These are phyloP conservation scores for Apogon talboti DNA, from an alignment of 2,797 vertebrate genomes.

Conservation along the genomic window DNA sequence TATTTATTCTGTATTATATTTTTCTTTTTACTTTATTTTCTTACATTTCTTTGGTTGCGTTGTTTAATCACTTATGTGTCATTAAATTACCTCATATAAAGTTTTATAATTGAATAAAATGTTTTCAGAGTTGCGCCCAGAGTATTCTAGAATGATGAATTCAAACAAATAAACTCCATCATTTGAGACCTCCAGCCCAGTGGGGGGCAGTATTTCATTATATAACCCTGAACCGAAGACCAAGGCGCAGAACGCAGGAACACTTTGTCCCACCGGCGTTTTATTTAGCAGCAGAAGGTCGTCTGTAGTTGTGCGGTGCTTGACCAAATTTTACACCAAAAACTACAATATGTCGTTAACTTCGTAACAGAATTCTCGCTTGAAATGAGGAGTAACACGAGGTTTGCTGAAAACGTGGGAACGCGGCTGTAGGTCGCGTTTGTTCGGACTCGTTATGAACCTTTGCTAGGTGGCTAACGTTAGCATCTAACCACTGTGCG, in stretches of 20 bases:
- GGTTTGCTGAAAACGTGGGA: background rate
- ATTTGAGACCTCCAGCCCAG: slow-evolving; percentile 16
- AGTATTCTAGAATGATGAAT: background rate
- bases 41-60: too few relatives aligned
- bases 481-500: slow-evolving; percentile 35
- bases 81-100: too few relatives aligned
- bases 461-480: slow-evolving; percentile 58
- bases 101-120: too few relatives aligned
- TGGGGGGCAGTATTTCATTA: slow-evolving; percentile 46
- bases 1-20: too few relatives aligned
- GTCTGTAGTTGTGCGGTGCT: slow-evolving; percentile 39
- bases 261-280: slow-evolving; percentile 76
- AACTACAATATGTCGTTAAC: background rate
- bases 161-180: too few relatives aligned
- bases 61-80: too few relatives aligned
- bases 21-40: too few relatives aligned
- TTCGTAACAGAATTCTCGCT: fast-evolving
- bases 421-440: slow-evolving; percentile 55
- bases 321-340: background rate
- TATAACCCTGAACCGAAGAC: background rate
- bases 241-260: slow-evolving; percentile 32
- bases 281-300: slow-evolving; percentile 73
- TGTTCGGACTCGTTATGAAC: slow-evolving; percentile 57
- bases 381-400: slow-evolving; percentile 35
- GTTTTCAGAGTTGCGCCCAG: too few relatives aligned